Conservation (phyloP, 2,888 invertebrate genomes). For the Morinoia aosen region DNA sequence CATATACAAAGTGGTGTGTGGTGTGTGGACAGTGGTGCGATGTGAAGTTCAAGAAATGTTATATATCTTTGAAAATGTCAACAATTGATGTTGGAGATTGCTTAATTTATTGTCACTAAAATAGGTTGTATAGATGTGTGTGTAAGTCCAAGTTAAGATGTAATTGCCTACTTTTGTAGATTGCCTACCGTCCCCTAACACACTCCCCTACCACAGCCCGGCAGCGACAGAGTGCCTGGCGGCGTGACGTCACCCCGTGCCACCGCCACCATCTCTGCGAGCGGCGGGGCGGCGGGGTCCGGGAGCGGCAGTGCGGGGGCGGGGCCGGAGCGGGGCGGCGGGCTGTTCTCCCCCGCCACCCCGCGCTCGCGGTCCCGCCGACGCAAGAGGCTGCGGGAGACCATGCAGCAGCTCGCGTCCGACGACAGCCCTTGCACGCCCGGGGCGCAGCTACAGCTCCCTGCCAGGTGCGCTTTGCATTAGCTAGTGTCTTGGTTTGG, state of each 20-base stretch:
- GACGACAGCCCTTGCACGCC: constrained; percentile 65
- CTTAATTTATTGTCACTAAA: too few relatives aligned
- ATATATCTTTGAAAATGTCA: too few relatives aligned
- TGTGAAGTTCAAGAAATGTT: too few relatives aligned
- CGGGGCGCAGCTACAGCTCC: constrained; percentile 57
- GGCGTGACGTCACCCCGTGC: constrained; percentile 23
- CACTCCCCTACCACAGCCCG: background rate
- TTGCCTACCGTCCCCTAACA: background rate
- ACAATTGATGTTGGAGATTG: too few relatives aligned
- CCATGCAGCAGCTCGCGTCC: constrained; percentile 75
- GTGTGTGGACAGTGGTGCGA: background rate
- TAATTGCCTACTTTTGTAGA: too few relatives aligned
- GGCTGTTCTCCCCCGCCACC: constrained; percentile 57
- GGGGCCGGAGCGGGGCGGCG: constrained; percentile 36
- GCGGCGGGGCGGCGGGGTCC: background rate
- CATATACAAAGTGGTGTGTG: constrained; percentile 83
- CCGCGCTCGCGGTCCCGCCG: constrained; percentile 75
- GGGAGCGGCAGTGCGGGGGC: background rate
- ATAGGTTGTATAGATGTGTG: too few relatives aligned
- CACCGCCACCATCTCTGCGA: constrained; percentile 16
- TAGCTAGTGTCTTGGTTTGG: background rate
- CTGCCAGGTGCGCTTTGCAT: constrained; percentile 58
- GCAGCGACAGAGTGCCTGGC: background rate
- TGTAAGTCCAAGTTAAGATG: too few relatives aligned
- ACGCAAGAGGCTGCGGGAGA: constrained; percentile 83